Conservation (phyloP, 2,797 vertebrate species). For the Squalus acanthias region DNA sequence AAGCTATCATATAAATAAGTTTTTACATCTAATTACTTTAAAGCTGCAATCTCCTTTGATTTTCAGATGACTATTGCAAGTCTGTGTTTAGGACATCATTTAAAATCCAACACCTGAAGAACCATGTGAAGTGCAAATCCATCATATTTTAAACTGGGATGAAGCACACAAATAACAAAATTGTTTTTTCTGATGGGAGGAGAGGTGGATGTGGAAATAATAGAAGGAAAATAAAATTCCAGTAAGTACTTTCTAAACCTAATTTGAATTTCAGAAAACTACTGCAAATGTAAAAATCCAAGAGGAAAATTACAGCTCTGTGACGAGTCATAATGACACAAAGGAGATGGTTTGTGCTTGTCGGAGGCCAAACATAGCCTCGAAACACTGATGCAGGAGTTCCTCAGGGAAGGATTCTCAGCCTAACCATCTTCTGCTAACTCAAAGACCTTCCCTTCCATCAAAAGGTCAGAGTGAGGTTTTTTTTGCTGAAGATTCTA, state of each 20-base stretch:
- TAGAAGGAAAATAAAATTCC: neutral
- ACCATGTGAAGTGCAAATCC: too few relatives aligned
- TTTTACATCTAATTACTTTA: too few relatives aligned
- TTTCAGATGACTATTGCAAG: too few relatives aligned
- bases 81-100: too few relatives aligned
- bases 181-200: neutral
- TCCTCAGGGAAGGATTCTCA: neutral
- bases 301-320: neutral
- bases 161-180: too few relatives aligned
- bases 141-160: too few relatives aligned
- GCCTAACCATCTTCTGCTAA: neutral
- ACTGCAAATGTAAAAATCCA: neutral
- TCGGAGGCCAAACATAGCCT: neutral
- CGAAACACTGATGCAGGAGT: too few relatives aligned
- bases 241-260: neutral
- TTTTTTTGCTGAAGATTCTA: neutral
- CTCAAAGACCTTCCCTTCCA: neutral
- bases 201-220: neutral
- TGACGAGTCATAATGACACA: neutral
- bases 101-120: too few relatives aligned
- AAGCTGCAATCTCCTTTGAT: too few relatives aligned
- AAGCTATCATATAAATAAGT: too few relatives aligned
- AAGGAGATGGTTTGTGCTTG: neutral
- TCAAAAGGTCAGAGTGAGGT: neutral
- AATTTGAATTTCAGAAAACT: neutral